phyloP scores from a whole-genome alignment of 2,797 vertebrate genomes.

The Coilia nasus region DNA sequence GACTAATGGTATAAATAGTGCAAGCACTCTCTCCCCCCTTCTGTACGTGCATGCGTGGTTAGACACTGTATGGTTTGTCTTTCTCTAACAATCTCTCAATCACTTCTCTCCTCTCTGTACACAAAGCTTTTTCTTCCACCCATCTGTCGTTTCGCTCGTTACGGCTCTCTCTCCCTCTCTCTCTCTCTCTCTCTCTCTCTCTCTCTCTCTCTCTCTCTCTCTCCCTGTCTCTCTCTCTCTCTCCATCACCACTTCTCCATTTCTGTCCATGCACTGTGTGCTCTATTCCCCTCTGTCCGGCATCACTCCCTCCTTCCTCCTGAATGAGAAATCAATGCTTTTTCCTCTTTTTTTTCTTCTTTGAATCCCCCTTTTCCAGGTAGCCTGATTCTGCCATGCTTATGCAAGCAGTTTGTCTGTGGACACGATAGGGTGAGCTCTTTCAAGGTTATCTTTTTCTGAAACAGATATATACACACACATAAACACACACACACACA shows the following conservation, averaged over 20 bases:
- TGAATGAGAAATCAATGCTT: conserved; percentile 16
- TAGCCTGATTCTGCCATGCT: conserved; percentile 47
- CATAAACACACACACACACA: background rate
- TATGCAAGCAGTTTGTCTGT: conserved; percentile 40
- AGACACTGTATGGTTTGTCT: background rate
- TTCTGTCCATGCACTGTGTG: background rate
- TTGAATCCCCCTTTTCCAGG: background rate
- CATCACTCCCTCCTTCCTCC: background rate
- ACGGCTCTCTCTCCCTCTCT: background rate
- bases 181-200: background rate
- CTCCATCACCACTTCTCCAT: background rate
- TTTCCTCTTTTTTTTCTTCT: background rate
- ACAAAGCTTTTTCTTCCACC: background rate
- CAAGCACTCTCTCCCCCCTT: background rate
- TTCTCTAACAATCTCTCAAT: background rate
- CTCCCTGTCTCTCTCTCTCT: background rate
- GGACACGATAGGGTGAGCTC: conserved; percentile 33
- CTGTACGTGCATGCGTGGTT: background rate
- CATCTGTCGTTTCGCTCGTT: background rate
- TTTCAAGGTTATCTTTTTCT: conserved; percentile 43
- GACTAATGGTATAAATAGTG: too few species aligned
- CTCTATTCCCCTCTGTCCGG: background rate
- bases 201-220: background rate
- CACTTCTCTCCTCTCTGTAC: background rate
- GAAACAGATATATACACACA: conserved; percentile 22